phyloP scores from a whole-genome alignment of 2,888 invertebrate genomes.

The Nycteola revayana region DNA sequence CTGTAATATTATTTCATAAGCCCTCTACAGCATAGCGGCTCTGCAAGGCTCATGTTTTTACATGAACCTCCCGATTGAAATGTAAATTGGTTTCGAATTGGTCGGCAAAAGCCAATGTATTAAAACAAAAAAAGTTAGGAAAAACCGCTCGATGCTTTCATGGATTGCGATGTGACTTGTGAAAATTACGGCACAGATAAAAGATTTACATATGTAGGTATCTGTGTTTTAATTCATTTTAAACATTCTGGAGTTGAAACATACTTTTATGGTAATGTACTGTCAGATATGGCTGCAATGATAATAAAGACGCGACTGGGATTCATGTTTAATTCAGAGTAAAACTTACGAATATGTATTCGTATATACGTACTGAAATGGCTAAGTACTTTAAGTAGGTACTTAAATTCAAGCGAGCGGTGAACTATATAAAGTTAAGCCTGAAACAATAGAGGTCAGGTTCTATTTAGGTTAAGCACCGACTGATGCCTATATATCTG shows the following conservation, averaged over 20 bases:
- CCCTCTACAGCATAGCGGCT: constrained; percentile 43
- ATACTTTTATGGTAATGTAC: too few species aligned
- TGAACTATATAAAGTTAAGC: too few species aligned
- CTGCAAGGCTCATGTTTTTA: constrained; percentile 65
- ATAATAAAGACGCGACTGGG: too few species aligned
- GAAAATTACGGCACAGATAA: constrained; percentile 43
- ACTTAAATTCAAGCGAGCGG: too few species aligned
- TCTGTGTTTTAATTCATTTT: constrained; percentile 8
- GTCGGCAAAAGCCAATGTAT: constrained; percentile 64
- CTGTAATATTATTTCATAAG: constrained; percentile 64
- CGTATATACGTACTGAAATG: too few species aligned
- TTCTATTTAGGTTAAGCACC: too few species aligned
- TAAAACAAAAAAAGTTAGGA: constrained; percentile 53
- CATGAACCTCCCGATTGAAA: constrained; percentile 71
- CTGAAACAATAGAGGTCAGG: too few species aligned
- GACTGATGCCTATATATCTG: too few species aligned
- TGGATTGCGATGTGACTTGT: constrained; percentile 47
- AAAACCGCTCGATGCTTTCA: constrained; percentile 47
- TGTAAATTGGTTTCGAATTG: constrained; percentile 73
- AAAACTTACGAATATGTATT: too few species aligned
- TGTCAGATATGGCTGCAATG: too few species aligned
- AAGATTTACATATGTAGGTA: constrained; percentile 24
- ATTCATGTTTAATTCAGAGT: too few species aligned
- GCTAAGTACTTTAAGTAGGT: too few species aligned
- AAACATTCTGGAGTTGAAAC: background rate